A percentile compares a stretch with the other conserved stretches of the same genome.
Evolutionary conservation across 2,797 vertebrate genomes (phyloP).

Genomic region (Alectoris magna): DNA sequence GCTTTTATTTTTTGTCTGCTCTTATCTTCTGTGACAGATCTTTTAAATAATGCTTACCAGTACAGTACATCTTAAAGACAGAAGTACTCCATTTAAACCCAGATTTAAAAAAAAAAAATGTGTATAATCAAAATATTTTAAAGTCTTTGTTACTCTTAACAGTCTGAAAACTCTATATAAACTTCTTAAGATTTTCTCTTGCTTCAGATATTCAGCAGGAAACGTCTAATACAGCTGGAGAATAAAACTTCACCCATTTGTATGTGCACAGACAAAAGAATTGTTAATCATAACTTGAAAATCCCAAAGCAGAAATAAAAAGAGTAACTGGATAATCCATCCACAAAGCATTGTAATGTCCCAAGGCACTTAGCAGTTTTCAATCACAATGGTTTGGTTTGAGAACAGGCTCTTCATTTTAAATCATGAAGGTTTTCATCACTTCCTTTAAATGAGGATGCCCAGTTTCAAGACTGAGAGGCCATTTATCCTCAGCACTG

Average conservation of each 20-base stretch:
- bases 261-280: background rate
- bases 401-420: background rate
- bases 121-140: background rate
- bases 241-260: background rate
- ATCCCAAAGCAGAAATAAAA: background rate
- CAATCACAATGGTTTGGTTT: background rate
- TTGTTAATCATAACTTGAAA: background rate
- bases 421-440: background rate
- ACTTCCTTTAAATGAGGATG: background rate
- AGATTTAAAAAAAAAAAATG: background rate
- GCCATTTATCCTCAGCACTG: background rate
- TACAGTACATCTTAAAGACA: background rate
- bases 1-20: background rate
- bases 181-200: background rate
- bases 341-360: background rate
- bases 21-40: background rate
- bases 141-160: background rate
- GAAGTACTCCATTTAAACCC: background rate
- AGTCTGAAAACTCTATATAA: background rate
- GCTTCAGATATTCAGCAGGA: background rate
- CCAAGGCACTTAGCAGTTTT: constrained; percentile 16
- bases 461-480: background rate
- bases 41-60: background rate
- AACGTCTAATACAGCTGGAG: background rate
- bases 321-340: background rate